Conservation (phyloP, 2,113 vertebrate genomes). For the Bubo blakistoni region DNA sequence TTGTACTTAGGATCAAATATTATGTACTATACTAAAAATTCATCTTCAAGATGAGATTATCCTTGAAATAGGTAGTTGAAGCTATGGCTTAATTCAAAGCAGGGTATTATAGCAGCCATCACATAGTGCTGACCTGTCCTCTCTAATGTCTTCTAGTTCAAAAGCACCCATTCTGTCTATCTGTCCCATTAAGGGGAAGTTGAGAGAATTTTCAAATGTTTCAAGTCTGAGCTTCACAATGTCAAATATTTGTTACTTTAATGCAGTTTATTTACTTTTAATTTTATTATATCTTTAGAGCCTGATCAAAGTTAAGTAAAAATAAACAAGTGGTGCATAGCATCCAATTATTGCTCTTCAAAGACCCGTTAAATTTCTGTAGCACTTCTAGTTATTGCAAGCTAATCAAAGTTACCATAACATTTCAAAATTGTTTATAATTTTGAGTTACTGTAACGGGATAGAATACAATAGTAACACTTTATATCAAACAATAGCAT, state of each 20-base stretch:
- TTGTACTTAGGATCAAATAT: neutral
- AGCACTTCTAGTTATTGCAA: neutral
- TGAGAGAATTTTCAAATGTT: neutral
- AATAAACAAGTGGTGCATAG: neutral
- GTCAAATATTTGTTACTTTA: neutral
- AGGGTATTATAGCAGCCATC: neutral
- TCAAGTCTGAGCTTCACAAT: neutral
- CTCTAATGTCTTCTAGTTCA: neutral
- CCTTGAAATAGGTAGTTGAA: neutral
- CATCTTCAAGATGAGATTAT: neutral
- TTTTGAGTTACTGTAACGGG: neutral
- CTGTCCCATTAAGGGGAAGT: neutral
- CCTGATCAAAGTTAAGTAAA: constrained; percentile 27
- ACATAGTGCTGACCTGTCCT: neutral
- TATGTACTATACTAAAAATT: neutral
- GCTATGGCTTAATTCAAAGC: neutral
- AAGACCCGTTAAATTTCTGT: neutral
- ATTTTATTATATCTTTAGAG: neutral
- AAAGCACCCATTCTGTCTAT: neutral
- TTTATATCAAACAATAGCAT: neutral
- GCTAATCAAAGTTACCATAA: constrained; percentile 12
- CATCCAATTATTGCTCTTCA: constrained; percentile 18
- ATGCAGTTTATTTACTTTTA: neutral
- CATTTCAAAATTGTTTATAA: constrained; percentile 5
- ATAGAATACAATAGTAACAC: neutral